A percentile compares a stretch with the other conserved stretches of the same genome.
Evolutionary conservation across 2,113 vertebrate species (phyloP).

Genomic region (human): GRCh38 chr20:19563501-19564000

Average conservation of each 20-base stretch:
- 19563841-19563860: neutral
- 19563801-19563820: neutral
- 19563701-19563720: neutral
- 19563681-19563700: constrained; percentile 1
- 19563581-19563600: constrained; percentile 35
- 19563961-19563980: neutral
- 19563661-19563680: neutral
- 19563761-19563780: constrained; percentile 28
- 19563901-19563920: neutral
- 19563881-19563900: neutral
- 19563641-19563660: neutral
- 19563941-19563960: neutral
- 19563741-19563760: constrained; percentile 30
- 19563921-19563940: neutral
- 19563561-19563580: constrained; percentile 59
- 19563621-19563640: neutral
- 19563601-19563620: neutral
- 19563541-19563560: constrained; percentile 53
- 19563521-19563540: neutral
- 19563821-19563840: neutral
- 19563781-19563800: neutral
- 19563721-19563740: neutral
- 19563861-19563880: neutral
- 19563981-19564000: neutral
- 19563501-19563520: constrained; percentile 61